A percentile compares a stretch with the other conserved stretches of the same genome.
phyloP scores from a whole-genome alignment of 2,113 vertebrate species.

The Pavo muticus region DNA sequence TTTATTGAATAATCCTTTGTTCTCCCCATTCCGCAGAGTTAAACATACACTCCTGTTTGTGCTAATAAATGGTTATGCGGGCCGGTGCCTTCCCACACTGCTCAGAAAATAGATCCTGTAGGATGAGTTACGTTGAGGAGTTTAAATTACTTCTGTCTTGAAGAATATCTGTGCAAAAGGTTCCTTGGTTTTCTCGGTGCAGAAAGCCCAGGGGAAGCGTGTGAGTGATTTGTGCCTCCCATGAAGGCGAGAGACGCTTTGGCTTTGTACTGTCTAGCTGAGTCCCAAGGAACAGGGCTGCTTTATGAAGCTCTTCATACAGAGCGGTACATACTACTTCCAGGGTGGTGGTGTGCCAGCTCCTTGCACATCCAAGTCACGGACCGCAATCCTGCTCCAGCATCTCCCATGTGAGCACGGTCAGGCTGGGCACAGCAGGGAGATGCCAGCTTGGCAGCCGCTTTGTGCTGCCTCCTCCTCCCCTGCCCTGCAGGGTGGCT shows the following conservation, averaged over 20 bases:
- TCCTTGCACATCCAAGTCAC: not conserved
- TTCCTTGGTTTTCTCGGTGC: not conserved
- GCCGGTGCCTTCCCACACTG: conserved; percentile 49
- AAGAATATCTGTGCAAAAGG: not conserved
- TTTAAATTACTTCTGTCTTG: conserved; percentile 33
- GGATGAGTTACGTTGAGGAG: not conserved
- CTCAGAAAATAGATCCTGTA: conserved; percentile 64
- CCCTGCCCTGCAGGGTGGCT: not conserved
- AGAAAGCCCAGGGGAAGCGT: not conserved
- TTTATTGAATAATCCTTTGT: conserved; percentile 64
- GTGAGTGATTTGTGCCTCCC: not conserved
- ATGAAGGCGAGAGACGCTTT: not conserved
- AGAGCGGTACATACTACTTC: fast-evolving
- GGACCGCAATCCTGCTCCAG: fast-evolving
- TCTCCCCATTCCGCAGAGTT: not conserved
- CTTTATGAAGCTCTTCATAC: fast-evolving
- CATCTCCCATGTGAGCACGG: not conserved
- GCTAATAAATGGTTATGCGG: conserved; percentile 38
- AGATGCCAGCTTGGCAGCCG: not conserved
- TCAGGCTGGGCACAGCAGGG: fast-evolving
- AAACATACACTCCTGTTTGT: conserved; percentile 35
- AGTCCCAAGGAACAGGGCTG: not conserved
- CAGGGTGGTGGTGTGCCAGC: not conserved
- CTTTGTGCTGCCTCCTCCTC: not conserved
- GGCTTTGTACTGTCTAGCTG: not conserved